Evolutionary conservation across 2,888 invertebrate species (phyloP), one percentile per base, ranked within the genome.

Genomic region (Phlogophora meticulosa): DNA sequence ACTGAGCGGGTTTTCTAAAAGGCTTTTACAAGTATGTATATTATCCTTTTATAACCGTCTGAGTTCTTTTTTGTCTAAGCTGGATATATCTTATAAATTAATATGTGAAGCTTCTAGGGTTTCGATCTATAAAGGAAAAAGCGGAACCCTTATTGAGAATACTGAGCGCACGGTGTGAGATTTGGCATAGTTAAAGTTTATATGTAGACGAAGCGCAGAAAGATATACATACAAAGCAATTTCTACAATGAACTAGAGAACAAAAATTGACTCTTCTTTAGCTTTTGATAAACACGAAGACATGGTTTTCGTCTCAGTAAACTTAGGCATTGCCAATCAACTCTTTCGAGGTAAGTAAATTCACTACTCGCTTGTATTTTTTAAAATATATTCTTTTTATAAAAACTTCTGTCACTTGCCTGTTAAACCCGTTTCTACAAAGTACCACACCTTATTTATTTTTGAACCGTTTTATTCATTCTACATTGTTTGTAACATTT

Each of bases 401-500:
- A 9, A 34, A 24, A n/a, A 11, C 22, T 42, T 4, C 11, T 28
- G 28, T 11, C 7, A 10, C 7, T 46, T 36, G 38, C 20, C 22
- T 22, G 20, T 45, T 52, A 9, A 49, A 28, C 46, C 49, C 65
- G 63, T 55, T 61, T 24, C 20, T 63, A 65, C 64, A 52, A 53
- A 58, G 63, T 13, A 64, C 81, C 72, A 62, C 59, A 46, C 53
- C 61, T 38, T 49, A 24, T 61, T 55, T 40, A 48, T 61, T 56
- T 46, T 40, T 9, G 20, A 57, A 55, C 17, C 34, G 40, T 60
- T 65, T 65, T 42, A 75, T 56, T 60, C 11, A 59, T 65, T 63
- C 24, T 28, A 28, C 34, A 36, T 79, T 53, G 36, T 67, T 60
- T 59, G 13, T 32, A 51, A 51, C 24, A 32, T 57, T 61, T 11